Percentiles rank a stretch among this genome's conserved stretches.
phyloP scores from a whole-genome alignment of 2,113 vertebrate species.

The Abramis brama region DNA sequence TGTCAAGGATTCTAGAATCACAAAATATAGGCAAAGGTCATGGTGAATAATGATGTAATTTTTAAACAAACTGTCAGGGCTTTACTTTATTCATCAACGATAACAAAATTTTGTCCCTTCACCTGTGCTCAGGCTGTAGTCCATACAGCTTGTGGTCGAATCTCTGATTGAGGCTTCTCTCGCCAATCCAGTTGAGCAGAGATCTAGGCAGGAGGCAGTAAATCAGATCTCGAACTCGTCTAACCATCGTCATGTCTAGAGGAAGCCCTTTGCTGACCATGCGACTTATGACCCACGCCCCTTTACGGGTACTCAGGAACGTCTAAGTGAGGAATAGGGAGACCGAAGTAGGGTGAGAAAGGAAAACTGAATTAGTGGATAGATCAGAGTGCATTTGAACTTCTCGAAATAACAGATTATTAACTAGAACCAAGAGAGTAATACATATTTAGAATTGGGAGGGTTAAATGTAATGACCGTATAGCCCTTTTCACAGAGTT shows the following conservation, averaged over 20 bases:
- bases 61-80: background rate
- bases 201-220: slow-evolving; percentile 67
- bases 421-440: background rate
- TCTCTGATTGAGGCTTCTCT: slow-evolving; percentile 70
- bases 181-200: slow-evolving; percentile 66
- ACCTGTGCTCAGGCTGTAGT: slow-evolving; percentile 82
- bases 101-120: background rate
- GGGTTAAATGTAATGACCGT: background rate
- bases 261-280: slow-evolving; percentile 79
- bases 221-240: slow-evolving; percentile 70
- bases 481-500: no score
- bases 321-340: slow-evolving; percentile 73
- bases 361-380: background rate
- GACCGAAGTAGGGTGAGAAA: background rate
- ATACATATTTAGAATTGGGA: background rate
- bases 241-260: slow-evolving; percentile 76
- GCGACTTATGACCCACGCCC: slow-evolving; percentile 83
- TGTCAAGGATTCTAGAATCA: slow-evolving; percentile 69
- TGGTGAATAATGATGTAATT: background rate
- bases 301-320: slow-evolving; percentile 88
- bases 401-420: background rate
- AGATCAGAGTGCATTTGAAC: background rate
- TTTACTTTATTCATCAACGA: background rate
- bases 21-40: background rate
- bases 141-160: slow-evolving; percentile 83